Conservation (phyloP, 2,888 invertebrate genomes). For the Arenicola marina region DNA sequence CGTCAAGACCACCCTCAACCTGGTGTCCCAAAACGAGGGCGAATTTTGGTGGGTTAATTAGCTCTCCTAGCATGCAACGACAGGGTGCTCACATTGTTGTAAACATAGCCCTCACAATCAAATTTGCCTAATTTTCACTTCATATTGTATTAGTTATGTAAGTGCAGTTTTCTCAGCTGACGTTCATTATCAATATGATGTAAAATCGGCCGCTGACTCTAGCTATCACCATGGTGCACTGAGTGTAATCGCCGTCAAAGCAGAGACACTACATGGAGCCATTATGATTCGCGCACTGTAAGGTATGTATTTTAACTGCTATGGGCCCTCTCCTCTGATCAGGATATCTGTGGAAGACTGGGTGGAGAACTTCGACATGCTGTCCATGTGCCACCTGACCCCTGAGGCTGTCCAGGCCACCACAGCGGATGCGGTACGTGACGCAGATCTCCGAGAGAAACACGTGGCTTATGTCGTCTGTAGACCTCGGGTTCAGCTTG, state of each 20-base stretch:
- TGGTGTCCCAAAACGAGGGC: constrained; percentile 91
- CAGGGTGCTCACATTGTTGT: neutral
- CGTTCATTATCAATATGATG: too few species aligned
- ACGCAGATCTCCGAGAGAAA: too few species aligned
- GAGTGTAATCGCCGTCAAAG: too few species aligned
- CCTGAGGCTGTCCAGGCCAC: constrained; percentile 64
- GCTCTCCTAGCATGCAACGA: neutral
- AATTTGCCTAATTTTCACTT: too few species aligned
- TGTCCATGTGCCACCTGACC: constrained; percentile 94
- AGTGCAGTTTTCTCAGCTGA: too few species aligned
- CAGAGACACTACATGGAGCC: too few species aligned
- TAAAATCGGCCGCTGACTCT: too few species aligned
- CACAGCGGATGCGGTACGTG: neutral
- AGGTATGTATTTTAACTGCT: neutral
- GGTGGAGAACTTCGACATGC: constrained; percentile 76
- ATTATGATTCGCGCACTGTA: neutral
- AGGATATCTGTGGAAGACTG: constrained; percentile 91
- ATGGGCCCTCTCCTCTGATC: constrained; percentile 29
- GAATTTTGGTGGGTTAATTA: constrained; percentile 89
- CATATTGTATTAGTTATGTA: too few species aligned
- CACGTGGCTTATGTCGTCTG: too few species aligned
- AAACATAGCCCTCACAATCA: too few species aligned
- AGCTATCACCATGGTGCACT: too few species aligned
- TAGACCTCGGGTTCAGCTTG: too few species aligned
- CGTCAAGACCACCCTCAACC: constrained; percentile 83